A percentile compares a stretch with the other conserved stretches of the same genome.
phyloP scores from a whole-genome alignment of 2,888 invertebrate genomes.

The Caenorhabditis sinica region DNA sequence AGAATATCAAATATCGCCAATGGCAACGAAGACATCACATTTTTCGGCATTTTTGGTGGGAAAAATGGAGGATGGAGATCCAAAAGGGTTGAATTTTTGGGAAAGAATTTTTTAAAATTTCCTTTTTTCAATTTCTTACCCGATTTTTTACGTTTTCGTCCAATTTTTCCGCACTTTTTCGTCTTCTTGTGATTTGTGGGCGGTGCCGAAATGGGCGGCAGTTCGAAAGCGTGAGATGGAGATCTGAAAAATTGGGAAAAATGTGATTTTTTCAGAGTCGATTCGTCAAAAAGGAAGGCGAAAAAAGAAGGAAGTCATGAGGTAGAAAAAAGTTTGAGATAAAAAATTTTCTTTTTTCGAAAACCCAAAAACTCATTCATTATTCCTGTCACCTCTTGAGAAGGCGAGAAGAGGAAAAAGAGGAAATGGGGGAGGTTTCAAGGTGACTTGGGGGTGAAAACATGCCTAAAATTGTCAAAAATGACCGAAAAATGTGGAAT shows the following conservation, averaged over 20 bases:
- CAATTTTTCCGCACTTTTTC: slow-evolving; percentile 23
- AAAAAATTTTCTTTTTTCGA: background rate
- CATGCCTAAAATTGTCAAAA: background rate
- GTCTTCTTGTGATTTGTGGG: background rate
- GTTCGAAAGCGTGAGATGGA: slow-evolving; percentile 31
- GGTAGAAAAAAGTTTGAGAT: slow-evolving; percentile 14
- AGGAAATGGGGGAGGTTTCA: slow-evolving; percentile 20
- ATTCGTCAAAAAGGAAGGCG: slow-evolving; percentile 2
- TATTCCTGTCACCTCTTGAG: slow-evolving; percentile 55
- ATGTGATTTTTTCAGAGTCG: background rate
- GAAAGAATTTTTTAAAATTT: no score
- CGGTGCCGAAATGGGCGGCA: slow-evolving; percentile 35
- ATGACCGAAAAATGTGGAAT: no score
- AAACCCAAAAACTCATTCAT: slow-evolving; percentile 56
- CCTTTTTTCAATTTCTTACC: slow-evolving; percentile 16
- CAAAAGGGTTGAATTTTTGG: background rate
- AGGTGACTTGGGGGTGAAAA: slow-evolving; percentile 32
- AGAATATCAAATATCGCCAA: slow-evolving; percentile 25
- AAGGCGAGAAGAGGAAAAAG: background rate
- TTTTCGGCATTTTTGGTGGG: no score
- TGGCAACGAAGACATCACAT: slow-evolving; percentile 24
- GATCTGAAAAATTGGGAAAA: slow-evolving; percentile 57
- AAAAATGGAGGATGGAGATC: no score
- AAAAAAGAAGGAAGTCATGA: slow-evolving; percentile 44
- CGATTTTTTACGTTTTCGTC: slow-evolving; percentile 50